These are phyloP conservation scores for Sesamia inferens DNA, from an alignment of 2,888 invertebrate species.

Conservation along the genomic window DNA sequence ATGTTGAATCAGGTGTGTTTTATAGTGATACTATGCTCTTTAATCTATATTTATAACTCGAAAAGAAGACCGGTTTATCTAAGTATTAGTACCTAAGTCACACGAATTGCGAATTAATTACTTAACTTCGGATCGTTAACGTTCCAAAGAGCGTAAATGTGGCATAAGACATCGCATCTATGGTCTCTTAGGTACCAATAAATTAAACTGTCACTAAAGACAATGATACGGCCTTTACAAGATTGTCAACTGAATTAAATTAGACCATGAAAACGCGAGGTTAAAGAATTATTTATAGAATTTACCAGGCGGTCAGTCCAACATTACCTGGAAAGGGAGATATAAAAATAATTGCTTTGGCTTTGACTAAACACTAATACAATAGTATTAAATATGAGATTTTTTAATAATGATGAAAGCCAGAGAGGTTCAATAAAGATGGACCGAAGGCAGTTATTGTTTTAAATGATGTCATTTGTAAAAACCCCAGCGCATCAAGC, in stretches of 20 bases:
- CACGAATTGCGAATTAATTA: conserved; percentile 17
- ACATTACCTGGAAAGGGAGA: neutral
- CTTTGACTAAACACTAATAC: neutral
- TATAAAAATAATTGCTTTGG: conserved; percentile 14
- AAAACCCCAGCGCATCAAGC: too few species aligned
- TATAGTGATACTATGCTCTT: neutral
- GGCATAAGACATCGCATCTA: conserved; percentile 6
- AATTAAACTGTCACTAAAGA: conserved; percentile 33
- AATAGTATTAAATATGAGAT: neutral
- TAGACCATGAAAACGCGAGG: conserved; percentile 6
- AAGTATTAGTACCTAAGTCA: neutral
- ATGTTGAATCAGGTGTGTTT: neutral
- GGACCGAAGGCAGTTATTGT: too few species aligned
- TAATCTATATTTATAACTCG: neutral
- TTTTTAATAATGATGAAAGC: neutral
- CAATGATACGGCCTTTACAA: conserved; percentile 8
- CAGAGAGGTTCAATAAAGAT: too few species aligned
- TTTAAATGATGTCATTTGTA: too few species aligned
- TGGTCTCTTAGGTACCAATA: neutral
- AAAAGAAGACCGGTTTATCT: neutral
- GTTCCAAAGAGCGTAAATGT: conserved; percentile 21
- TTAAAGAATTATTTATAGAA: conserved; percentile 7
- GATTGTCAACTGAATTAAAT: conserved; percentile 14
- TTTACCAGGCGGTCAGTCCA: neutral
- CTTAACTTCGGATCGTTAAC: conserved; percentile 15